phyloP scores from a whole-genome alignment of 1,140 invertebrate genomes.

The Varroa destructor region DNA sequence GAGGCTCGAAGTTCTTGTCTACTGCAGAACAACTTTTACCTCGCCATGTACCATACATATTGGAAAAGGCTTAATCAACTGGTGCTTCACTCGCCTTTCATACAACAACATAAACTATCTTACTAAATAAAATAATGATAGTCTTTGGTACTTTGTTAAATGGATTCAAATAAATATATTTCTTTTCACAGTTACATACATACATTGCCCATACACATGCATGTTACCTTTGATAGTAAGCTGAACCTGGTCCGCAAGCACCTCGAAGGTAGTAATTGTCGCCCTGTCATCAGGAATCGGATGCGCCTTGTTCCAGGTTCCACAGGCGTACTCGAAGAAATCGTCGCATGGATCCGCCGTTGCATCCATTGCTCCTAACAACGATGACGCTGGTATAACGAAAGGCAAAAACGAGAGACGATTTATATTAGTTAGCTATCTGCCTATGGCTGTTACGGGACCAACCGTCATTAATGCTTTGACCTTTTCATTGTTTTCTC shows the following conservation, averaged over 20 bases:
- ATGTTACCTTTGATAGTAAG: conserved; percentile 57
- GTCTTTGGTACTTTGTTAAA: too few relatives aligned
- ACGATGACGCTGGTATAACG: conserved; percentile 54
- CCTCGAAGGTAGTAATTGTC: conserved; percentile 74
- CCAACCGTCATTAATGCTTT: conserved; percentile 29
- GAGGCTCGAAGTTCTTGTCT: too few relatives aligned
- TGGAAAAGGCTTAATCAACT: too few relatives aligned
- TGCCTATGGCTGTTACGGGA: conserved; percentile 13
- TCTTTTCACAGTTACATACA: too few relatives aligned
- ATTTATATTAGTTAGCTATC: conserved; percentile 9
- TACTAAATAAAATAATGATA: too few relatives aligned
- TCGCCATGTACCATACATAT: too few relatives aligned
- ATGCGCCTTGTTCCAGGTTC: conserved; percentile 74
- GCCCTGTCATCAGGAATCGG: conserved; percentile 74
- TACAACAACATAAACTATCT: too few relatives aligned
- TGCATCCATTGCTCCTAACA: conserved; percentile 68
- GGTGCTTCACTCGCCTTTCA: too few relatives aligned
- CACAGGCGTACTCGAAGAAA: conserved; percentile 79
- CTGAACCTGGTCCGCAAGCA: conserved; percentile 69
- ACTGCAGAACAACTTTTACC: too few relatives aligned
- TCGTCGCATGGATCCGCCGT: conserved; percentile 65
- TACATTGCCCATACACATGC: background rate
- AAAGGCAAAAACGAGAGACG: conserved; percentile 33
- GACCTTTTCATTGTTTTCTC: background rate
- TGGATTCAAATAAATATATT: too few relatives aligned